These are phyloP conservation scores for Melanaphis sacchari DNA, from an alignment of 1,140 invertebrate genomes.

Conservation along the genomic window DNA sequence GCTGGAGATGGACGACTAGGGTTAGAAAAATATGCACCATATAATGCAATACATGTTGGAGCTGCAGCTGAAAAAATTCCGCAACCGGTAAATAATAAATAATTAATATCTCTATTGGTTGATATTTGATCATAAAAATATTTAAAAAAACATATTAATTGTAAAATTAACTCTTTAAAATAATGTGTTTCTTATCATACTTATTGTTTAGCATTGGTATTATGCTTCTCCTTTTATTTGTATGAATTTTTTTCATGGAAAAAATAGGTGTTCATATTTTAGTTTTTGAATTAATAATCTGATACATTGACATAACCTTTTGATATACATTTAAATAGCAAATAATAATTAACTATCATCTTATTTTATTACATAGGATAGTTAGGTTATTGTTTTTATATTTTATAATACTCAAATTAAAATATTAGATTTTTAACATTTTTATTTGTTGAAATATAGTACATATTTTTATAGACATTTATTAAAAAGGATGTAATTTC, in stretches of 20 bases:
- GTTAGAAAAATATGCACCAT: constrained; percentile 76
- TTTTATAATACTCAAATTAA: too few species aligned
- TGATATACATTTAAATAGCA: too few species aligned
- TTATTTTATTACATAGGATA: too few species aligned
- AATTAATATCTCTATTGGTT: background rate
- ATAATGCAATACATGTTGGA: constrained; percentile 93
- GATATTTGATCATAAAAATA: background rate
- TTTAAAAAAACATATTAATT: background rate
- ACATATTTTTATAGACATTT: too few species aligned
- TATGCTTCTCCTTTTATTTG: background rate
- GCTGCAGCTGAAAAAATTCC: constrained; percentile 85
- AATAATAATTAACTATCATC: too few species aligned
- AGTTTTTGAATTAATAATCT: too few species aligned
- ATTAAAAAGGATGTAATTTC: too few species aligned
- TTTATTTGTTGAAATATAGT: too few species aligned
- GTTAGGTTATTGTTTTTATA: too few species aligned
- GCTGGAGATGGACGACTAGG: constrained; percentile 88
- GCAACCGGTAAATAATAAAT: constrained; percentile 67
- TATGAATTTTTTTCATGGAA: too few species aligned
- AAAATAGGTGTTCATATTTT: background rate
- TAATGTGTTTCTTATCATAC: background rate
- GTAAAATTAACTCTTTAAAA: background rate
- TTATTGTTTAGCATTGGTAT: background rate
- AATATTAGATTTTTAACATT: too few species aligned
- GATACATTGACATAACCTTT: too few species aligned